Evolutionary conservation across 2,888 invertebrate genomes (phyloP), one percentile per base, ranked within the genome.

Genomic region (Tanypteryx hageni): DNA sequence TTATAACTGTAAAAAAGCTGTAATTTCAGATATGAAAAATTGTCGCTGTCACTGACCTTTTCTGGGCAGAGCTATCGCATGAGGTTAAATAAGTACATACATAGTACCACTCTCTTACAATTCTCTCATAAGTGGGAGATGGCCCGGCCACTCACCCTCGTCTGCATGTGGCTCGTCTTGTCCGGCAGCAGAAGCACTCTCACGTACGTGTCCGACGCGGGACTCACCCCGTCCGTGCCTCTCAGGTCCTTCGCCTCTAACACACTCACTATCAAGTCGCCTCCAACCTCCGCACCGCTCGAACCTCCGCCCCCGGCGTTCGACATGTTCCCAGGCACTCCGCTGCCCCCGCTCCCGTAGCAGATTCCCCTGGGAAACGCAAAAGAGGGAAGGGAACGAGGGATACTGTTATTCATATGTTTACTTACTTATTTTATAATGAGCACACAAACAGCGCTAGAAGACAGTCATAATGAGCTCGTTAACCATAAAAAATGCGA

Each of bases 161-260:
- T 97, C 95, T 97, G 97, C 94, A 97, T 96, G 94, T 96, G 96
- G 16, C 96, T 96, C 81, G 96, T 96, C 94, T 96, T 96, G 94
- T 97, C 97, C 13, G 98, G 98, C 82, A 97, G 96, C 92, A 98
- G 95, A 94, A 97, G 97, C 92, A 98, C 97, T 94, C 97, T 96
- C 89, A 97, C 97, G 94, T 97, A 98, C 0, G 97, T 97, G 94
- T 98, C 97, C 93, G 97, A 59, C 3, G 82, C 82, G 7, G 68
- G 86, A 91, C 94, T 94, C 93, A 95, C 96, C 92, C 96, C 96
- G 92, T 96, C 96, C 22, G 96, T 96, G 1, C 76, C 76, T 14
- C 76, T 76, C 76, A 76, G 27, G 11, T 76, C 76, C 76, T 76
- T 76, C 9, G 76, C 76, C 27, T 76, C 76, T 22, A 76, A 22